Conservation (phyloP, 1,140 invertebrate genomes). For the Ridgeia piscesae region DNA sequence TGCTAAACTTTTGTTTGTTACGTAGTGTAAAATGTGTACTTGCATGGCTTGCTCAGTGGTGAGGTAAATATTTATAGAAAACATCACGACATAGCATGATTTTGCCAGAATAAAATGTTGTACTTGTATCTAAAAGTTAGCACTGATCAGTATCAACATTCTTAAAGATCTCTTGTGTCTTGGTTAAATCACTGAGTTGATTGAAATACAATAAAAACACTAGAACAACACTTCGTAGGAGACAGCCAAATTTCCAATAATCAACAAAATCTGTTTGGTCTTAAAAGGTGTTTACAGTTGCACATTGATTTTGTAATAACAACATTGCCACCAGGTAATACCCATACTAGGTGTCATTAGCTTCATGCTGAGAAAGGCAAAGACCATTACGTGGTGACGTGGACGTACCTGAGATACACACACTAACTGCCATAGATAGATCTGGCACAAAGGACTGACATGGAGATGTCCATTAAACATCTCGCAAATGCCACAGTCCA, state of each 20-base stretch:
- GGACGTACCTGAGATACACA: neutral
- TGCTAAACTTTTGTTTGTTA: too few species aligned
- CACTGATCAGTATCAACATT: too few species aligned
- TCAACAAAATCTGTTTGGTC: neutral
- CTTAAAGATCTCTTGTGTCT: neutral
- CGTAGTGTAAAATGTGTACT: too few species aligned
- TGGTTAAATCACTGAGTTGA: neutral
- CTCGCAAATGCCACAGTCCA: neutral
- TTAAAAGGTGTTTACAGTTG: neutral
- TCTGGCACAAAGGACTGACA: neutral
- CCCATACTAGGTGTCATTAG: neutral
- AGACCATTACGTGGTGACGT: too few species aligned
- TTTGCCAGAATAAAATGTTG: too few species aligned
- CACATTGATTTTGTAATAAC: neutral
- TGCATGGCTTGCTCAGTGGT: too few species aligned
- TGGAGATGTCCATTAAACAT: neutral
- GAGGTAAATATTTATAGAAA: too few species aligned
- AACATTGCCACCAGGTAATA: neutral
- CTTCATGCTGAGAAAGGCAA: neutral
- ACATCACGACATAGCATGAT: too few species aligned
- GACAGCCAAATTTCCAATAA: neutral
- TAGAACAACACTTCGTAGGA: neutral
- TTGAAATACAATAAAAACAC: neutral
- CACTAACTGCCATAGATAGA: neutral
- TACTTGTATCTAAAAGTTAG: too few species aligned